phyloP scores from a whole-genome alignment of 2,113 vertebrate species.

The Pycnonotus jocosus region DNA sequence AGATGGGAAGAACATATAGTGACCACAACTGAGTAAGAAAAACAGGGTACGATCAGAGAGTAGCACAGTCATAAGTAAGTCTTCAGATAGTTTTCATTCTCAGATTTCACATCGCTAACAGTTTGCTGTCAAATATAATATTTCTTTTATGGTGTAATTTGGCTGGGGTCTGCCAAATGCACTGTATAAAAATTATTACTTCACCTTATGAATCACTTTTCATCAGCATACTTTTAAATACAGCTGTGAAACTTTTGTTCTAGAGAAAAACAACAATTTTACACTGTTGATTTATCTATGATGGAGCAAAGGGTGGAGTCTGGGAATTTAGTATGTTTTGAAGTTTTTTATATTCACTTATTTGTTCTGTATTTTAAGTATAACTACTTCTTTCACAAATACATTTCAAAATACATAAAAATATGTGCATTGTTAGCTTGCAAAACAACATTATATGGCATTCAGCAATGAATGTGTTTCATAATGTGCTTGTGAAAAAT shows the following conservation, averaged over 20 bases:
- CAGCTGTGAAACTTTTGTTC: constrained; percentile 35
- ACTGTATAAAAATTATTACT: constrained; percentile 47
- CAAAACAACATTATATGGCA: neutral
- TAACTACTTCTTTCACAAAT: neutral
- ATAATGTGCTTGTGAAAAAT: neutral
- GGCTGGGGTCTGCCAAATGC: constrained; percentile 3
- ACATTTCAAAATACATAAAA: neutral
- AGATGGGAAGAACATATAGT: neutral
- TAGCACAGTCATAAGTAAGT: neutral
- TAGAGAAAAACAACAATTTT: constrained; percentile 22
- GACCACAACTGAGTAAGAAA: neutral
- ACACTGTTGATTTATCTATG: constrained; percentile 9
- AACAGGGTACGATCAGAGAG: neutral
- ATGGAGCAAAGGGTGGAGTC: neutral
- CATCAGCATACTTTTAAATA: constrained; percentile 36
- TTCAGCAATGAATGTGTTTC: neutral
- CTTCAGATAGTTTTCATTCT: neutral
- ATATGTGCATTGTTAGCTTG: neutral
- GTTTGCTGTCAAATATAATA: constrained; percentile 45
- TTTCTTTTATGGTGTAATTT: constrained; percentile 59
- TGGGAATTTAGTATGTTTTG: neutral
- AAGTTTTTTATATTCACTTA: neutral
- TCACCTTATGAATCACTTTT: constrained; percentile 58
- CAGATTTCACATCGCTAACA: constrained; percentile 2
- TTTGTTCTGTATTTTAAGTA: neutral